Evolutionary conservation across 2,888 invertebrate genomes (phyloP).

Genomic region (Dexiosoma caninum): DNA sequence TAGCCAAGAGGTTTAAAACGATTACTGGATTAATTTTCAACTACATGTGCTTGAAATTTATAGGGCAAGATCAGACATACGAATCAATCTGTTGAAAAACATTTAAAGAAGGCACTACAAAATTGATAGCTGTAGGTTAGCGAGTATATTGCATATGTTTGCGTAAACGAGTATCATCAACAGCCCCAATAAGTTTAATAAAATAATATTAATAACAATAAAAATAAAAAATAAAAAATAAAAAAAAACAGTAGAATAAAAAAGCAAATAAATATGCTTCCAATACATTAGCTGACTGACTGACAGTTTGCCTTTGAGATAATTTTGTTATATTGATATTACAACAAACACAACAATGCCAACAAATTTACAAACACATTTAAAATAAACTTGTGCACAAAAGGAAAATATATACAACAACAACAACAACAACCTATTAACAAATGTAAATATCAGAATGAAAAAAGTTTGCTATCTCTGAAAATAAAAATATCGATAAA

Average conservation of each 20-base stretch:
- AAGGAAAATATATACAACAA: neutral
- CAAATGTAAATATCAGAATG: constrained; percentile 17
- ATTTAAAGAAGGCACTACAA: neutral
- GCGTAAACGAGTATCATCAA: neutral
- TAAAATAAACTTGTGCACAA: neutral
- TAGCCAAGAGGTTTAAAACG: neutral
- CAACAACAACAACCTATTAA: neutral
- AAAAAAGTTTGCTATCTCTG: constrained; percentile 57
- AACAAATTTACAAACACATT: neutral
- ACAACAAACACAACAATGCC: constrained; percentile 22
- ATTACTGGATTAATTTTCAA: constrained; percentile 6
- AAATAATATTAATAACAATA: neutral
- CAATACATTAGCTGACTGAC: constrained; percentile 21
- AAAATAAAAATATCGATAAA: constrained; percentile 57
- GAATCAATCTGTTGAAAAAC: neutral
- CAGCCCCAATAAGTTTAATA: constrained; percentile 15
- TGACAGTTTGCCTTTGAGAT: constrained; percentile 40
- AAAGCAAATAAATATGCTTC: constrained; percentile 39
- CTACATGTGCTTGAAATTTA: constrained; percentile 1
- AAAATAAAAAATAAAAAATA: too few species aligned
- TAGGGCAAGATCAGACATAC: constrained; percentile 1
- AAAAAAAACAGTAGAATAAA: constrained; percentile 29
- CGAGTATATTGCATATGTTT: neutral
- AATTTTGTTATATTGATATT: constrained; percentile 12
- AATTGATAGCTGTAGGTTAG: neutral